Evolutionary conservation across 1,140 invertebrate genomes (phyloP), one percentile per base, ranked within the genome.

Genomic region (Heterodera schachtii): DNA sequence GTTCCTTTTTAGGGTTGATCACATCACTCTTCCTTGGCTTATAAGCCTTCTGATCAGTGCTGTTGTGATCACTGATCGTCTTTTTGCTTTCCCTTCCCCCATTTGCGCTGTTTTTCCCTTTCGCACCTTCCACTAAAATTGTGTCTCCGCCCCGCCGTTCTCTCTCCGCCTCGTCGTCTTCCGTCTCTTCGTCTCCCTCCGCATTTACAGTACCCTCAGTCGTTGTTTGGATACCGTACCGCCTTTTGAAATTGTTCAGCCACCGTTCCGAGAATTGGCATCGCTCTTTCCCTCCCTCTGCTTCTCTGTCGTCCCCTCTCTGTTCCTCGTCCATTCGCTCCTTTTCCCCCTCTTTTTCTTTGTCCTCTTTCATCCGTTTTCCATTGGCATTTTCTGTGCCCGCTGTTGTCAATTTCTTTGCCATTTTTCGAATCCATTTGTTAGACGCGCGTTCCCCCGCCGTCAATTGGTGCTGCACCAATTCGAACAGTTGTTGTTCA

Each of bases 231-330:
- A 87, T 86, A 11, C 75, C 41, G 67, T 85, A 87, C n/a, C 86
- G 67, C 75, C 82, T 81, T 71, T 87, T 87, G 74, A 87, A 87
- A 71, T 87, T 87, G 43, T 71, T 73, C 31, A 87, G 80, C 86
- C 86, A 87, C 70, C 86, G 60, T 71, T 87, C 86, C 64, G 77
- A 81, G 79, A 87, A 87, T 80, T 87, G 86, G 44, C 86, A 86
- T 79, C 31, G 31, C 31, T 82, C 84, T 67, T 19, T 44, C n/a
- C 19, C 66, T 44, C 31, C 57, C 66, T 73, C 47, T 11, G 47
- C 13, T 16, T 16, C 16, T 16, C 9, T n/a, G 31, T 60, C 47
- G 0, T 41, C 52, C 19, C 31, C 46, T 66, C 0, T 67, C 46
- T 66, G 0, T 67, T 77, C 75, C 52, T 75, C 75, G 31, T 31